These are phyloP conservation scores for Spermophilus dauricus DNA, from an alignment of 2,113 vertebrate species.

Conservation along the genomic window DNA sequence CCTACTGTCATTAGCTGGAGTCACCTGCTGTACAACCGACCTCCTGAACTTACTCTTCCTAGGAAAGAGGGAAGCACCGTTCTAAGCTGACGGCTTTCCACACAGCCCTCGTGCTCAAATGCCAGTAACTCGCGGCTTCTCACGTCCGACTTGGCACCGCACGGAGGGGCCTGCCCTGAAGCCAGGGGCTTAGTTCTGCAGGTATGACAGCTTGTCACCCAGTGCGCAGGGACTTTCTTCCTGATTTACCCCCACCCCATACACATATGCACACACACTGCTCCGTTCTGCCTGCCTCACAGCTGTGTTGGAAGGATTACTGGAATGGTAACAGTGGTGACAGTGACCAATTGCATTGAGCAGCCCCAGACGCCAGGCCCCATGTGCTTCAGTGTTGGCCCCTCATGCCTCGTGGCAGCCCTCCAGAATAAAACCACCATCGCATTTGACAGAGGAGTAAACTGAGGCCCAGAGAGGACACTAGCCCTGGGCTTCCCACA, in stretches of 20 bases:
- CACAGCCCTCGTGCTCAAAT: neutral
- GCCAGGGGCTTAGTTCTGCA: neutral
- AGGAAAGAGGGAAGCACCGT: neutral
- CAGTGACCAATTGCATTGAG: accelerated
- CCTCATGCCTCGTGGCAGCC: neutral
- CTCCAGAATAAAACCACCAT: accelerated
- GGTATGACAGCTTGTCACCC: neutral
- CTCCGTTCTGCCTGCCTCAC: neutral
- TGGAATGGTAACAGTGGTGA: accelerated
- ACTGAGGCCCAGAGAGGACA: neutral
- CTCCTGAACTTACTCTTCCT: neutral
- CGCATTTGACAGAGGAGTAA: neutral
- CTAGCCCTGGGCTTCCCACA: neutral
- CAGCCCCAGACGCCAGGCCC: neutral
- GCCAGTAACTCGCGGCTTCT: neutral
- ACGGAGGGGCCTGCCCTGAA: accelerated
- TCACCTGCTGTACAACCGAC: neutral
- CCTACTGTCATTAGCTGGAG: too few species aligned
- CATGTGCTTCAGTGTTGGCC: neutral
- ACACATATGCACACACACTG: too few species aligned
- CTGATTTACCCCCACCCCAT: neutral
- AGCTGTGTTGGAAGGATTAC: neutral
- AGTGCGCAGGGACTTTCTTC: neutral
- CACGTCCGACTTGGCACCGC: neutral
- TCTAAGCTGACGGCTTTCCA: neutral